These are phyloP conservation scores for Drosophila carrolli DNA, from an alignment of 1,140 invertebrate genomes.

Conservation along the genomic window DNA sequence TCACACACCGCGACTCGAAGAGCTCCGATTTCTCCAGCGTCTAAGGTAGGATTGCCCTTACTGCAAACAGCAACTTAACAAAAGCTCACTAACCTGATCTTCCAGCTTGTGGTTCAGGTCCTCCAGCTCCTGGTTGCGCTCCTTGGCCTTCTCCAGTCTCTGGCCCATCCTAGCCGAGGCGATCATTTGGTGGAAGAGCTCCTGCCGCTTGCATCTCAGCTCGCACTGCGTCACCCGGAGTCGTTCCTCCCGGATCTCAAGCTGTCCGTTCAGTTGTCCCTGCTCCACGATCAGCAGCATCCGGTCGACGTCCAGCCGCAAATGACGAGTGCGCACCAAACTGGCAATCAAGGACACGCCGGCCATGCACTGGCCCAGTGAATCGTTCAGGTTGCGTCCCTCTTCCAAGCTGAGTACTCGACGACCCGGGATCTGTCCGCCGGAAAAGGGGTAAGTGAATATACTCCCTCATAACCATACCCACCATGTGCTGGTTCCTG, in stretches of 20 bases:
- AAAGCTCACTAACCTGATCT: not conserved
- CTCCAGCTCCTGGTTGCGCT: conserved; percentile 3
- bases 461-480: not conserved
- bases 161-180: not conserved
- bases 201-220: not conserved
- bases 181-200: not conserved
- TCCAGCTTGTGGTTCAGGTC: not conserved
- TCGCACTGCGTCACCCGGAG: not conserved
- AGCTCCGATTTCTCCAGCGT: not conserved
- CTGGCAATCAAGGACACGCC: not conserved
- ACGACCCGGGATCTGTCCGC: not conserved
- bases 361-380: not conserved
- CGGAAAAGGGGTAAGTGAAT: not conserved
- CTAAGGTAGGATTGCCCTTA: not conserved
- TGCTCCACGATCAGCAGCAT: not conserved
- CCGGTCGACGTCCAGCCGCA: not conserved
- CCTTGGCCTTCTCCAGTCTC: not conserved
- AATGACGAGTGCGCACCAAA: not conserved
- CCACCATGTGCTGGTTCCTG: not conserved
- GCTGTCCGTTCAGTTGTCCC: not conserved
- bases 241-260: not conserved
- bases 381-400: not conserved
- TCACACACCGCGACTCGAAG: not conserved
- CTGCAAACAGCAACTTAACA: too few species aligned
- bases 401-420: not conserved